Evolutionary conservation across 2,797 vertebrate genomes (phyloP), one percentile per base, ranked within the genome.

Genomic region (Takifugu rubripes): DNA sequence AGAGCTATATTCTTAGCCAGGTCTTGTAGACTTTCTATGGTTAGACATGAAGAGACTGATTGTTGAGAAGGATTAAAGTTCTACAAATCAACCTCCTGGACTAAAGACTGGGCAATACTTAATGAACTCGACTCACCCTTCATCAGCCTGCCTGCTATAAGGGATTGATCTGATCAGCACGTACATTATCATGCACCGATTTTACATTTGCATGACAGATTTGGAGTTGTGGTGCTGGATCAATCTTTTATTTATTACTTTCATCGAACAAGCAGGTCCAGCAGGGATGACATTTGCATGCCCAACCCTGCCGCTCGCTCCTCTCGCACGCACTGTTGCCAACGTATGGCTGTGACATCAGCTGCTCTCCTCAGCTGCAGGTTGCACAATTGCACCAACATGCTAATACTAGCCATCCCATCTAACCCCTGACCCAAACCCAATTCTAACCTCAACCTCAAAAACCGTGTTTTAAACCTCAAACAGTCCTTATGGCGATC

Each of bases 71-170:
- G 33, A 33, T 33, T 33, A 33, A 33, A 33, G 33, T 33, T 33
- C 8, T 9, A 33, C 8, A 33, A 33, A 33, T 33, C 31, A 33
- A 33, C 31, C 31, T 33, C 31, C 31, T 5, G 31, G 31, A 33
- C 2, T 33, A 33, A 33, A 33, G 31, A 33, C 42, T 43, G 1
- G 46, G n/a, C 11, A 42, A 21, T 4, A 26, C 33, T 17, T 50
- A 21, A 45, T 45, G 16, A 59, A 33, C 40, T 54, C 25, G 44
- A 49, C 17, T 50, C 25, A 54, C 16, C 21, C 17, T 12, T 54
- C 12, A 50, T 4, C 0, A 0, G 36, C 46, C 21, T 36, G 16
- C 44, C 21, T 46, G 33, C 33, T 46, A 17, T n/a, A 45, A 45
- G 7, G 44, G 8, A 21, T 24, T 46, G n/a, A 17, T 46, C 17